Conservation (phyloP, 2,888 invertebrate genomes). For the Siphlonurus alternatus region DNA sequence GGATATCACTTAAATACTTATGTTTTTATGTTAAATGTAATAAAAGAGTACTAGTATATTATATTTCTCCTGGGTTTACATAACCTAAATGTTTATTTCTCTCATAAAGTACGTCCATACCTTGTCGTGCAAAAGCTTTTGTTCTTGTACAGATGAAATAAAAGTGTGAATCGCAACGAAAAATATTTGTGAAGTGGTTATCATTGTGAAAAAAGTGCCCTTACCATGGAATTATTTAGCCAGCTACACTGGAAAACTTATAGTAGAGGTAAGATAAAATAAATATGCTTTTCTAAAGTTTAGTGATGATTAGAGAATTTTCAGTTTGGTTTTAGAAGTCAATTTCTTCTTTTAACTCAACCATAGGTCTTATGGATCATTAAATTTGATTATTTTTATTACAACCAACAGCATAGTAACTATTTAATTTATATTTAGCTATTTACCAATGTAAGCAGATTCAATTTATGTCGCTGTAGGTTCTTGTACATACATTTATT, state of each 20-base stretch:
- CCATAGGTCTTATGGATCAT: too few species aligned
- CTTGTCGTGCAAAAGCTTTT: neutral
- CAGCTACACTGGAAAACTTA: neutral
- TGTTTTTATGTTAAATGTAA: neutral
- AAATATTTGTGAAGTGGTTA: neutral
- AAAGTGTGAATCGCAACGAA: neutral
- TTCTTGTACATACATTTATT: too few species aligned
- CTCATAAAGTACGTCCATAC: neutral
- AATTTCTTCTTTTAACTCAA: too few species aligned
- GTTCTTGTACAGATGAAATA: neutral
- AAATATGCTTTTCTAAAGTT: neutral
- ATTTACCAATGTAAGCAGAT: too few species aligned
- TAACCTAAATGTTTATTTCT: neutral
- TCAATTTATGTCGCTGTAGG: too few species aligned
- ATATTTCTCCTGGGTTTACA: too few species aligned
- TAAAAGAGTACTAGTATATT: too few species aligned
- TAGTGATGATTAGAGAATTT: too few species aligned
- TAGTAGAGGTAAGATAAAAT: neutral
- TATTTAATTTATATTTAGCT: too few species aligned
- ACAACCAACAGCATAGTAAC: too few species aligned
- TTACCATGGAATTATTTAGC: neutral
- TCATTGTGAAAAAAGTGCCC: neutral
- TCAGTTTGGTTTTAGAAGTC: too few species aligned
- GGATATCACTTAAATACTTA: neutral
- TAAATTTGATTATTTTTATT: too few species aligned